These are phyloP conservation scores for Drosophila parvula DNA, from an alignment of 1,140 invertebrate genomes.

Conservation along the genomic window DNA sequence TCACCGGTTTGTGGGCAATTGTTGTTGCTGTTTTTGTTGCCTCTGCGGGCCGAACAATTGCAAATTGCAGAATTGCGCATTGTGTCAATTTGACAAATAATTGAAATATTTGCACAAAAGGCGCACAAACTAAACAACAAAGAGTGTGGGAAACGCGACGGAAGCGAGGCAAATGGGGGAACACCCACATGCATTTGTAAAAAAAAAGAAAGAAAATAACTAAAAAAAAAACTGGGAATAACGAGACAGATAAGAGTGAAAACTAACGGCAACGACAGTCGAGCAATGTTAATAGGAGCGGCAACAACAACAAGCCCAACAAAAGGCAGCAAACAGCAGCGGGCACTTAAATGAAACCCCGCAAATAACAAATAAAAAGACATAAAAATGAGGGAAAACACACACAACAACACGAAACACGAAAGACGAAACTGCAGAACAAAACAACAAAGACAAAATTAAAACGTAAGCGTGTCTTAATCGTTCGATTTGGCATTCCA, in stretches of 20 bases:
- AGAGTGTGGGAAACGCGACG: conserved; percentile 11
- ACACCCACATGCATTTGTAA: conserved; percentile 54
- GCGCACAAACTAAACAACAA: conserved; percentile 38
- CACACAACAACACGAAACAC: conserved; percentile 16
- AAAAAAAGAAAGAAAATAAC: conserved; percentile 6
- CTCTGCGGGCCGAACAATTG: conserved; percentile 39
- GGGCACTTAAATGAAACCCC: conserved; percentile 70
- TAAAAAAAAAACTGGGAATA: conserved; percentile 13
- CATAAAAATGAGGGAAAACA: conserved; percentile 29
- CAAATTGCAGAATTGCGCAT: conserved; percentile 59
- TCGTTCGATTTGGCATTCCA: conserved; percentile 59
- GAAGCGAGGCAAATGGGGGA: conserved; percentile 13
- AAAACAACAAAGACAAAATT: conserved; percentile 55
- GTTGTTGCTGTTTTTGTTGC: conserved; percentile 35
- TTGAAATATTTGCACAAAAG: conserved; percentile 65
- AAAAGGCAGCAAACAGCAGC: conserved; percentile 25
- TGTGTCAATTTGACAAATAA: conserved; percentile 69
- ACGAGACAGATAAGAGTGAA: conserved; percentile 46
- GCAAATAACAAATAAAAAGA: conserved; percentile 62
- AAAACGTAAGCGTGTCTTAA: conserved; percentile 69
- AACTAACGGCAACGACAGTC: conserved; percentile 46
- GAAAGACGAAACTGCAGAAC: conserved; percentile 39
- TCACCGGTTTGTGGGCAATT: conserved; percentile 25
- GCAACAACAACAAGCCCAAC: conserved; percentile 21
- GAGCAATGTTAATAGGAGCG: conserved; percentile 49